Evolutionary conservation across 1,140 invertebrate genomes (phyloP).

Genomic region (Drosophila navojoa): DNA sequence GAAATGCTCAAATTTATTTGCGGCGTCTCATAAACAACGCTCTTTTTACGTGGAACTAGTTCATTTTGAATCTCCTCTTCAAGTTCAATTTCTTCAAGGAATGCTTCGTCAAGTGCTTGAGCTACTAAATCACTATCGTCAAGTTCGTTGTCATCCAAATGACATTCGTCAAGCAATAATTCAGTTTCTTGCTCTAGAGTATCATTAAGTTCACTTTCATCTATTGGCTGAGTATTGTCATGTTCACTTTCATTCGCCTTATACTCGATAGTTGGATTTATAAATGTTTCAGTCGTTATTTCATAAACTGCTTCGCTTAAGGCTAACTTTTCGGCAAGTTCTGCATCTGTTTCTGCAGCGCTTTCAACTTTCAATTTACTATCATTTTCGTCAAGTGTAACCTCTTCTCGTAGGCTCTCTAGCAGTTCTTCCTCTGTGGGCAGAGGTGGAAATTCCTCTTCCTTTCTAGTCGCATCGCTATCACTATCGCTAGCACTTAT

Average conservation of each 20-base stretch:
- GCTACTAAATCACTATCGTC: conserved; percentile 27
- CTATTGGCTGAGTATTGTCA: background rate
- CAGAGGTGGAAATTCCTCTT: conserved; percentile 63
- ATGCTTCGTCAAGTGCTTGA: conserved; percentile 39
- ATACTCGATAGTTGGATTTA: conserved; percentile 8
- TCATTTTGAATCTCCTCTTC: conserved; percentile 26
- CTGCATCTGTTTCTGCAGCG: background rate
- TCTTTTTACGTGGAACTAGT: conserved; percentile 34
- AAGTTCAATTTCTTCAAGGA: conserved; percentile 22
- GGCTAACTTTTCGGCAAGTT: conserved; percentile 14
- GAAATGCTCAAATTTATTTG: conserved; percentile 73
- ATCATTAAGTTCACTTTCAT: background rate
- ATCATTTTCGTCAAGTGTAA: conserved; percentile 20
- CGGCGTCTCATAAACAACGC: conserved; percentile 74
- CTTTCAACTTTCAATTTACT: background rate
- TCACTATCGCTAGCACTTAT: conserved; percentile 52
- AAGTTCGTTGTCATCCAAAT: conserved; percentile 22
- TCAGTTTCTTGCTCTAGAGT: too few relatives aligned
- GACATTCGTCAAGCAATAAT: conserved; percentile 1
- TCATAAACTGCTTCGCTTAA: conserved; percentile 32
- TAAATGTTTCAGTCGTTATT: conserved; percentile 34
- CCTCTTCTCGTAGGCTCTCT: conserved; percentile 67
- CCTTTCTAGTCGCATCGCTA: background rate
- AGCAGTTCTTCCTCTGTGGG: conserved; percentile 70
- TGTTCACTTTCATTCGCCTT: conserved; percentile 1